phyloP scores from a whole-genome alignment of 2,797 vertebrate species.

The Capromys pilorides region DNA sequence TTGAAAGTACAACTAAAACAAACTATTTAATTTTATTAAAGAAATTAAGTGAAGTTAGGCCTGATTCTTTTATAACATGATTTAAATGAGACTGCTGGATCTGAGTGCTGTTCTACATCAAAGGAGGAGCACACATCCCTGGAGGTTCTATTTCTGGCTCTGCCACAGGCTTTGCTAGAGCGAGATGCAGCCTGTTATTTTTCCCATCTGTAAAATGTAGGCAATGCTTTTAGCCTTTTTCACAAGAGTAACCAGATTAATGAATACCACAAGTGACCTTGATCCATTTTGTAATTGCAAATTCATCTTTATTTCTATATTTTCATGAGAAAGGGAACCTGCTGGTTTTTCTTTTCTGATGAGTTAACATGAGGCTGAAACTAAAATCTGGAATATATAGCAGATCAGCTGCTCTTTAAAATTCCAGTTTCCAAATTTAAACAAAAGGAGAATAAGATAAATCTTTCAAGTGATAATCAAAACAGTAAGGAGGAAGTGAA shows the following conservation, averaged over 20 bases:
- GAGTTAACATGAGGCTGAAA: conserved; percentile 56
- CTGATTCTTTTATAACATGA: conserved; percentile 1
- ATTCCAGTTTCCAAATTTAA: conserved; percentile 69
- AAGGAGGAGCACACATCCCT: conserved; percentile 50
- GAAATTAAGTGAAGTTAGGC: conserved; percentile 1
- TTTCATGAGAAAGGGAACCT: conserved; percentile 62
- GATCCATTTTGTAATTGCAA: conserved; percentile 58
- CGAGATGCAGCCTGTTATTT: conserved; percentile 65
- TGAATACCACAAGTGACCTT: conserved; percentile 32
- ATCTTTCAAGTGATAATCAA: conserved; percentile 66
- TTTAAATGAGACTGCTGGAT: conserved; percentile 54
- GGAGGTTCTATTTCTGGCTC: conserved; percentile 69
- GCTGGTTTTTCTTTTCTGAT: background rate
- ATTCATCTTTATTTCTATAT: conserved; percentile 56
- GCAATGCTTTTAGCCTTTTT: conserved; percentile 54
- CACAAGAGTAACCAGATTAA: conserved; percentile 44
- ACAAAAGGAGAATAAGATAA: conserved; percentile 67
- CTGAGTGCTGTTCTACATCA: conserved; percentile 54
- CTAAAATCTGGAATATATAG: conserved; percentile 43
- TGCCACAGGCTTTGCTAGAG: conserved; percentile 41
- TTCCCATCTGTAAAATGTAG: conserved; percentile 51
- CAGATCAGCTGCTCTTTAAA: conserved; percentile 60
- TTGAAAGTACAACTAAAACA: background rate
- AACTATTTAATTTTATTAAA: conserved; percentile 48
- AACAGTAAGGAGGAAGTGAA: conserved; percentile 64